phyloP scores from a whole-genome alignment of 2,888 invertebrate genomes.

The Drosophila nr. fundita region DNA sequence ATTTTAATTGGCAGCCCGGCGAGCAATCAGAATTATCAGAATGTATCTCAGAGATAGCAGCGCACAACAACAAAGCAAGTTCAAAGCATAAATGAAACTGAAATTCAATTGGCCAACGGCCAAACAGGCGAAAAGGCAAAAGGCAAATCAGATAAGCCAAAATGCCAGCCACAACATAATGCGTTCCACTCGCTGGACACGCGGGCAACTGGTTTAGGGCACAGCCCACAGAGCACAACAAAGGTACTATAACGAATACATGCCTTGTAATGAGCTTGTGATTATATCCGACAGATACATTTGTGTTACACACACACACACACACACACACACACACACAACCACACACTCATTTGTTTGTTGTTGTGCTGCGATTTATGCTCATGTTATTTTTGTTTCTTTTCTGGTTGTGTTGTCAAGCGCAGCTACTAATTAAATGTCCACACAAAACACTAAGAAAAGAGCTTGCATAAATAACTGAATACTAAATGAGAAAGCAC shows the following conservation, averaged over 20 bases:
- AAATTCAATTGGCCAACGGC: conserved; percentile 58
- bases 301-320: conserved; percentile 42
- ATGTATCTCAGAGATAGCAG: conserved; percentile 52
- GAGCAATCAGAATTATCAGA: conserved; percentile 55
- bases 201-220: conserved; percentile 42
- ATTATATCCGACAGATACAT: conserved; percentile 75
- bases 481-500: background rate
- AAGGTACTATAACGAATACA: conserved; percentile 31
- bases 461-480: conserved; percentile 1
- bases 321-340: conserved; percentile 4
- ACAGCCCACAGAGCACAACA: conserved; percentile 17
- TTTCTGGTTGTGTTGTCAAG: conserved; percentile 39
- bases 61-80: conserved; percentile 28
- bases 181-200: conserved; percentile 52
- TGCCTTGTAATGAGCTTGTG: conserved; percentile 72
- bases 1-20: conserved; percentile 73
- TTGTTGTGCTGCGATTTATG: conserved; percentile 63
- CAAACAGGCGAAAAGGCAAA: conserved; percentile 38
- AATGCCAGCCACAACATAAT: conserved; percentile 55
- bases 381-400: conserved; percentile 32
- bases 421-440: conserved; percentile 62
- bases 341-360: conserved; percentile 44
- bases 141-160: conserved; percentile 73
- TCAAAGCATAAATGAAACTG: conserved; percentile 48
- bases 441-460: conserved; percentile 17